Evolutionary conservation across 2,797 vertebrate genomes (phyloP), one percentile per base, ranked within the genome.

Genomic region (Coracias cyanogaster): DNA sequence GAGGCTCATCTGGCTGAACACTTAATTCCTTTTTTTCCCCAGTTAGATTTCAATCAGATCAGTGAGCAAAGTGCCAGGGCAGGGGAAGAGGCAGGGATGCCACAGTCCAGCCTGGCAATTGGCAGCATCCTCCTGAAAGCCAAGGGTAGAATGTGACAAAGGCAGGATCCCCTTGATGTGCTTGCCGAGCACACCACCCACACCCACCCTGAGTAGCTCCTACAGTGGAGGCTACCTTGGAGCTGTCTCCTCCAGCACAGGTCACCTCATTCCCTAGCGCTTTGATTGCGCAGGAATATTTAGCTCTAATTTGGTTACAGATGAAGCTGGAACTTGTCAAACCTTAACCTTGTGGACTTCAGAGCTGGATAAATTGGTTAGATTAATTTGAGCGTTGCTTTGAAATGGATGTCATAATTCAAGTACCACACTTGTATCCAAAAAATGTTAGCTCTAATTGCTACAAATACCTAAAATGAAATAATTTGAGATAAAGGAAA

Each of bases 371-470:
- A 93, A 90, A 86, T 24, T 52, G 41, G 28, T 61, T 89, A 26
- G 35, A 86, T 93, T 91, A 91, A 91, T 89, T 92, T 67, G 43
- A 95, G 22, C 70, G 72, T 70, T 82, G 49, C 73, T 90, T 88
- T 90, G 81, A 90, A 93, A 91, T 82, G 62, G 67, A 90, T 15
- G 6, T 45, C 1, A 15, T 89, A 94, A 88, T 88, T 93, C 46
- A 83, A 86, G 69, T 90, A 79, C 33, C 24, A 58, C 39, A 41
- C 37, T 92, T 92, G 29, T 76, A 21, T 45, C 76, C 6, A 9
- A 79, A 94, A 93, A 90, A 51, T 39, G 67, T 89, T 91, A 74
- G 54, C 79, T 88, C 3, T 93, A 95, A 94, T 93, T 94, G 86
- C 76, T 86, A 18, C 26, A 83, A 31, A 76, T 89, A 65, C 66